These are phyloP conservation scores for Sabellastarte sp. DNA, from an alignment of 2,888 invertebrate species.

Conservation along the genomic window DNA sequence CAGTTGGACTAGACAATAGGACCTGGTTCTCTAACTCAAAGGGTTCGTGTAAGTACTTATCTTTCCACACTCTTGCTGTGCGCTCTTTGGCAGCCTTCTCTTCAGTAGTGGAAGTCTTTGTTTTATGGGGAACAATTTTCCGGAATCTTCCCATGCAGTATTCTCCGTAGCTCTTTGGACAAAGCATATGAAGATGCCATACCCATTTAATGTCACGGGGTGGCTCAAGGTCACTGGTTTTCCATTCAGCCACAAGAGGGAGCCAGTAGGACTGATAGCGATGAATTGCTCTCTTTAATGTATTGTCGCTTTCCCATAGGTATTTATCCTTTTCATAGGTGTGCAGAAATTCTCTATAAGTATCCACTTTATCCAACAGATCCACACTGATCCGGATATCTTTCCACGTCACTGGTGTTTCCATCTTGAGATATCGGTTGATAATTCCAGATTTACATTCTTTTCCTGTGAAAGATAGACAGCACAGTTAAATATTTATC, in stretches of 20 bases:
- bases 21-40: slow-evolving; percentile 17
- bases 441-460: too few relatives aligned
- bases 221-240: slow-evolving; percentile 49
- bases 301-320: background rate
- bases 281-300: slow-evolving; percentile 4
- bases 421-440: too few relatives aligned
- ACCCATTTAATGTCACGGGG: slow-evolving; percentile 64
- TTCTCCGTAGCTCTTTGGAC: slow-evolving; percentile 43
- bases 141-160: slow-evolving; percentile 20
- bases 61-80: slow-evolving; percentile 16
- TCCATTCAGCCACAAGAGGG: slow-evolving; percentile 56
- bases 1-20: background rate
- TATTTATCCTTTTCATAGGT: slow-evolving; percentile 6
- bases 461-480: too few relatives aligned
- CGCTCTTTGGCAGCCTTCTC: slow-evolving; percentile 6
- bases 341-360: slow-evolving; percentile 41
- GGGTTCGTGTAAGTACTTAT: slow-evolving; percentile 19
- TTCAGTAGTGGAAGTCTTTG: slow-evolving; percentile 10
- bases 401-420: too few relatives aligned
- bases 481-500: too few relatives aligned
- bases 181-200: slow-evolving; percentile 61
- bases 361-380: slow-evolving; percentile 29
- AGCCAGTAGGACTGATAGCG: slow-evolving; percentile 62
- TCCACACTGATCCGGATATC: slow-evolving; percentile 31
- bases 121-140: slow-evolving; percentile 17